phyloP scores from a whole-genome alignment of 2,113 vertebrate species.

The Cynoglossus semilaevis region DNA sequence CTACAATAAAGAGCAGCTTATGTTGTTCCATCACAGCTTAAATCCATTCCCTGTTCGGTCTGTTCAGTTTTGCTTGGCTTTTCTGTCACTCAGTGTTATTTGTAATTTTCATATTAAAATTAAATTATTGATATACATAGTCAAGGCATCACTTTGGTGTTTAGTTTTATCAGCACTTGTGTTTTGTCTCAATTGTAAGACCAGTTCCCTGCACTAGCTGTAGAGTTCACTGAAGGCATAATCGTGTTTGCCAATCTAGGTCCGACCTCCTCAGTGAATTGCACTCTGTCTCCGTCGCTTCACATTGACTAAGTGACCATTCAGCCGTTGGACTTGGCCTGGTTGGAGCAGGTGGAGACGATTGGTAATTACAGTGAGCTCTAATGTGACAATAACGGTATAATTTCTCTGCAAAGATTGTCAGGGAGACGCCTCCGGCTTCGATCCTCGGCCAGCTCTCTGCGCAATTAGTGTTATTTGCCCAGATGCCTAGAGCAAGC shows the following conservation, averaged over 20 bases:
- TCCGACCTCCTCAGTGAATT: slow-evolving; percentile 28
- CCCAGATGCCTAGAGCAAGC: slow-evolving; percentile 6
- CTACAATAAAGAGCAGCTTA: slow-evolving; percentile 11
- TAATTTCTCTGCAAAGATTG: slow-evolving; percentile 18
- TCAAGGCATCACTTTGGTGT: slow-evolving; percentile 29
- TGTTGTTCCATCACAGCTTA: slow-evolving; percentile 41
- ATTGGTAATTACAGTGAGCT: slow-evolving; percentile 31
- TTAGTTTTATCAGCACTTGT: slow-evolving; percentile 22
- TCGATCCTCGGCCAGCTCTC: slow-evolving; percentile 24
- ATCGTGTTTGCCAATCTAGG: slow-evolving; percentile 48
- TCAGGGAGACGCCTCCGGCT: slow-evolving; percentile 20
- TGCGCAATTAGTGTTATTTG: slow-evolving; percentile 26
- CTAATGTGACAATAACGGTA: slow-evolving; percentile 26
- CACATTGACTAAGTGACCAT: slow-evolving; percentile 39
- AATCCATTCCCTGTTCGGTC: slow-evolving; percentile 30
- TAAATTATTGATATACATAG: slow-evolving; percentile 34
- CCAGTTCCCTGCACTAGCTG: slow-evolving; percentile 34
- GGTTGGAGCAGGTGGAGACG: slow-evolving; percentile 24
- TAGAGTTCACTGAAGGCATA: slow-evolving; percentile 44
- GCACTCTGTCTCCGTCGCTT: slow-evolving; percentile 41
- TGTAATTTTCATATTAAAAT: slow-evolving; percentile 29
- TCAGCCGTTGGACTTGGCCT: slow-evolving; percentile 22
- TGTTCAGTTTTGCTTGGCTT: slow-evolving; percentile 38
- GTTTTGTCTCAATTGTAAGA: slow-evolving; percentile 17
- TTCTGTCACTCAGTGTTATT: slow-evolving; percentile 23